Conservation (phyloP, 2,797 vertebrate species). For the Brachymystax lenok region DNA sequence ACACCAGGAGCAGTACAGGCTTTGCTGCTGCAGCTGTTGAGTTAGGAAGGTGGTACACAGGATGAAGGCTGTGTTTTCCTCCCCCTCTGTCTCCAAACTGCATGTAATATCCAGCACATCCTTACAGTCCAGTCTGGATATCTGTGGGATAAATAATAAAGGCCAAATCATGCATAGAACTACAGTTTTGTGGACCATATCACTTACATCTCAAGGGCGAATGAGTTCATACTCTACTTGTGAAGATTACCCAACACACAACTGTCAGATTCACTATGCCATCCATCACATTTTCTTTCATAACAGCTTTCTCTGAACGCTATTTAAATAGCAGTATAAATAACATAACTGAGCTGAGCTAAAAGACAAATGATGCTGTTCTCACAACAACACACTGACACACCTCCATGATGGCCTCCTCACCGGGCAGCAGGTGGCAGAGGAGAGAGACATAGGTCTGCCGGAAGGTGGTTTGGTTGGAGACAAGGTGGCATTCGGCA, state of each 20-base stretch:
- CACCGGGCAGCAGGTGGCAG: slow-evolving; percentile 91
- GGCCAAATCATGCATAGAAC: neutral
- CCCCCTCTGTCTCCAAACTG: slow-evolving; percentile 93
- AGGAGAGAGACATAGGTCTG: slow-evolving; percentile 92
- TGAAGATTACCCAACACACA: too few species aligned
- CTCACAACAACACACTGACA: slow-evolving; percentile 18
- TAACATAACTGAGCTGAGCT: neutral
- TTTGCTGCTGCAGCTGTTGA: slow-evolving; percentile 95
- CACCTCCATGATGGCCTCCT: slow-evolving; percentile 96
- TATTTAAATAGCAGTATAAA: neutral
- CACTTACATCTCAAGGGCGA: neutral
- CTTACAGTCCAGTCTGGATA: slow-evolving; percentile 93
- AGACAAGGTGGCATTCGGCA: slow-evolving; percentile 85
- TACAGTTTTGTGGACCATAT: neutral
- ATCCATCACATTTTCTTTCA: neutral
- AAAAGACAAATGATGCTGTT: too few species aligned
- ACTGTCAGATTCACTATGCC: neutral
- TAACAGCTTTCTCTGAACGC: neutral
- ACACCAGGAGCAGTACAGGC: slow-evolving; percentile 92
- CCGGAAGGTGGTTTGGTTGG: slow-evolving; percentile 89
- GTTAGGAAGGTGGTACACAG: slow-evolving; percentile 97
- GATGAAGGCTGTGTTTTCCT: slow-evolving; percentile 93
- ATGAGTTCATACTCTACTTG: neutral
- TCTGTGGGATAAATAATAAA: slow-evolving; percentile 70
- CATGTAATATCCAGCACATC: slow-evolving; percentile 95